These are phyloP conservation scores for Pelobates fuscus DNA, from an alignment of 2,113 vertebrate species.

Conservation along the genomic window DNA sequence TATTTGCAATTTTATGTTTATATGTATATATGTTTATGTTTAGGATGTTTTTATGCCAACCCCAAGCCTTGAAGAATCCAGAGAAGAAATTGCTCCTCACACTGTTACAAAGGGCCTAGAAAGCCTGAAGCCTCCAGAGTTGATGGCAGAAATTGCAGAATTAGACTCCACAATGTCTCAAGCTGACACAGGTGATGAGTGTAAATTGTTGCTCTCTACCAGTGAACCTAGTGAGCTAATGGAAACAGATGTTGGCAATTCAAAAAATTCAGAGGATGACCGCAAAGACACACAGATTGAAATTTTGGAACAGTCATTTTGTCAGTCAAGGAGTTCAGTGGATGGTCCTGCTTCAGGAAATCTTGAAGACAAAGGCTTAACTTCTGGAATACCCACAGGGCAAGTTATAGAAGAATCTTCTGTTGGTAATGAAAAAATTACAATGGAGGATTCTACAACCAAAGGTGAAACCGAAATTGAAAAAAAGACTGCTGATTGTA, in stretches of 20 bases:
- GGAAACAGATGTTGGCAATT: constrained; percentile 49
- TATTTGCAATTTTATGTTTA: too few species aligned
- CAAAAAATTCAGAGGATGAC: constrained; percentile 62
- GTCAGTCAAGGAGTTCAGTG: constrained; percentile 46
- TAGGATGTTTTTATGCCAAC: constrained; percentile 92
- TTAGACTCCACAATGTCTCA: constrained; percentile 46
- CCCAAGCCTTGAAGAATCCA: constrained; percentile 72
- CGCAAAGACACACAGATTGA: constrained; percentile 78
- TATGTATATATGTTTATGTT: constrained; percentile 48
- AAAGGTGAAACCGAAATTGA: constrained; percentile 50
- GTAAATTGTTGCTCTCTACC: constrained; percentile 74
- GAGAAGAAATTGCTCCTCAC: constrained; percentile 36
- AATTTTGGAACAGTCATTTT: constrained; percentile 52
- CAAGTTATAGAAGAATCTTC: constrained; percentile 32
- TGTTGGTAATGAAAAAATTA: neutral
- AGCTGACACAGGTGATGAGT: constrained; percentile 59
- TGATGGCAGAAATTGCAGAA: constrained; percentile 54
- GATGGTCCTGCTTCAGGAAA: constrained; percentile 44
- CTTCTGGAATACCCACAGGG: constrained; percentile 47
- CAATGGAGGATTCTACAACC: constrained; percentile 13
- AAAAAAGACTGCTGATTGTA: constrained; percentile 40
- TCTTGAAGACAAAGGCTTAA: constrained; percentile 33
- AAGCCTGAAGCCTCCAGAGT: constrained; percentile 50
- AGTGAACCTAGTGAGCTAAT: constrained; percentile 64
- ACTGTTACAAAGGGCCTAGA: constrained; percentile 46